Evolutionary conservation across 2,113 vertebrate genomes (phyloP), one percentile per base, ranked within the genome.

Genomic region (Siniperca chuatsi): DNA sequence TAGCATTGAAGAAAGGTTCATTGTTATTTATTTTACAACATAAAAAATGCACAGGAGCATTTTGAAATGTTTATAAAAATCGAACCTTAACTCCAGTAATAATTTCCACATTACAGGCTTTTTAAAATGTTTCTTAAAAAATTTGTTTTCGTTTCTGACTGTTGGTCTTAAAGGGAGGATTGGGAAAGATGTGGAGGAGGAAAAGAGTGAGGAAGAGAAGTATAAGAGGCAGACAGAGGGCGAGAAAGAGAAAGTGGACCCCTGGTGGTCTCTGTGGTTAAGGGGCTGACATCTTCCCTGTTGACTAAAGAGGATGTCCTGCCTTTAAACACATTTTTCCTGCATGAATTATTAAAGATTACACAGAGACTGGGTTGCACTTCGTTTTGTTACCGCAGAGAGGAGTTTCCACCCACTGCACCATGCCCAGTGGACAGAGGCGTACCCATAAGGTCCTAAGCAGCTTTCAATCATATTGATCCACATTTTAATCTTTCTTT

Each of bases 401-500:
- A 94, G 96, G 96, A 96, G 96, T 94, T 95, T 94, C 96, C 96
- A 89, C 89, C 75, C 44, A 12, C 83, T 84, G 86, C 85, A 93
- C 95, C 78, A 90, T 95, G 91, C 90, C 92, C 92, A 90, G 92
- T 95, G 96, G 95, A 85, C 94, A 94, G 95, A 96, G 93, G 86
- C 92, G 92, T 86, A 94, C 92, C 93, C 83, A 69, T 37, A 82
- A 93, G 94, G 91, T 93, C 96, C 93, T 95, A 95, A 95, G 95
- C 94, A 92, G 92, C 96, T 97, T 96, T 97, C 97, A 97, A 94
- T 96, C 96, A 94, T 97, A 99, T 98, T 95, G 97, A 99, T 97
- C 97, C 90, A 94, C 96, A 98, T 98, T 97, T 98, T 97, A 96
- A 98, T 97, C 97, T 97, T 97, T 98, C 96, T 97, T 97, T 96